These are phyloP conservation scores for Glaucopsyche alexis DNA, from an alignment of 2,888 invertebrate genomes.

Conservation along the genomic window DNA sequence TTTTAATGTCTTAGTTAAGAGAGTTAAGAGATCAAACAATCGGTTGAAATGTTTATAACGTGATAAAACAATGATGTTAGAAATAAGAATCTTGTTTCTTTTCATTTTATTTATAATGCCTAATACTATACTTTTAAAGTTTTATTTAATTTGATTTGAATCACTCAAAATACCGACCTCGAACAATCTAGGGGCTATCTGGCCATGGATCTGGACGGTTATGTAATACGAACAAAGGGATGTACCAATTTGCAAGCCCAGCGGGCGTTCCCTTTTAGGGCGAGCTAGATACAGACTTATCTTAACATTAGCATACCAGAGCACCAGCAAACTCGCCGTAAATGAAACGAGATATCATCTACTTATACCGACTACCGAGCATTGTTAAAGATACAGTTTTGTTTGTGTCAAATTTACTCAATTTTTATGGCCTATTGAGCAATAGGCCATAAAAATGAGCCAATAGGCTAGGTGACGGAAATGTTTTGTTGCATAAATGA, in stretches of 20 bases:
- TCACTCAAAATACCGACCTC: constrained; percentile 2
- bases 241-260: constrained; percentile 75
- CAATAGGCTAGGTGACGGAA: background rate
- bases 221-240: constrained; percentile 64
- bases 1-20: background rate
- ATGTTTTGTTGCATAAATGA: too few species aligned
- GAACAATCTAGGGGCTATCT: constrained; percentile 36
- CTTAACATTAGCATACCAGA: constrained; percentile 35
- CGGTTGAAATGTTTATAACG: constrained; percentile 11
- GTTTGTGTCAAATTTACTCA: background rate
- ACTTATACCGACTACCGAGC: constrained; percentile 16
- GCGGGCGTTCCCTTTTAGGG: constrained; percentile 65
- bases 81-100: constrained; percentile 1
- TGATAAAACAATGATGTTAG: background rate
- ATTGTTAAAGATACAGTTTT: constrained; percentile 13
- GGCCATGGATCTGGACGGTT: constrained; percentile 45
- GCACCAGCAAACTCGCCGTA: constrained; percentile 30
- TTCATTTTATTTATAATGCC: background rate
- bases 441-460: too few species aligned
- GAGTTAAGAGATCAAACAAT: constrained; percentile 9
- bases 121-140: too few species aligned
- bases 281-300: constrained; percentile 33
- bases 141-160: background rate
- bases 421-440: background rate
- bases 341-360: constrained; percentile 26